Base-by-base conservation (phyloP, 1,140 invertebrate genomes). In the Melanaphis sacchari region DNA sequence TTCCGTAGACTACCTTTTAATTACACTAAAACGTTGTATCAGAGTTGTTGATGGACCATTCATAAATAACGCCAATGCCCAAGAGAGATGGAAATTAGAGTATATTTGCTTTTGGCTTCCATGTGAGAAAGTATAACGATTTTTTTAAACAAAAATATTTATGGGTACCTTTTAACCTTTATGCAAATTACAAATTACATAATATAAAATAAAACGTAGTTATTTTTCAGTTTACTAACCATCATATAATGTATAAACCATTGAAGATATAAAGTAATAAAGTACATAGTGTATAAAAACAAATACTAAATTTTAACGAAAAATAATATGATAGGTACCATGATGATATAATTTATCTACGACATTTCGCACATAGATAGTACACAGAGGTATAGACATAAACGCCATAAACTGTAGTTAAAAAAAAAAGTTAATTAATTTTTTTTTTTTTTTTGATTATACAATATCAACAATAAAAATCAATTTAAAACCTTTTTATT, bases 1-100 rank as follows among this genome's bases (percentile, higher is more conserved):
- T 85, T 85, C 81, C n/a, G 59, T 76, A 76, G 76, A 9, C 43
- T 54, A 52, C 31, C 31, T 93, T 93, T 93, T 93, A 93, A 93
- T 93, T 85, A 93, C 81, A 46, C 43, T 84, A 93, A 93, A 93
- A 93, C 81, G 91, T 54, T 52, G 38, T 82, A n/a, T 52, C 22
- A 6, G 76, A 22, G 21, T 46, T 11, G 24, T 91, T 41, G 66
- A 76, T 91, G 40, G 66, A 91, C 38, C 36, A n/a, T n/a, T n/a
- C n/a, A 41, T 84, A 31, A 76, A 76, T 76, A 76, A 87, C 46
- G 43, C n/a, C 21, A 52, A 31, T 5, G 41, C 31, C 8, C 9
- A 15, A 15, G 38, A 84, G 82, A 84, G 82, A 4, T 24, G 82
- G 9, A 40, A 24, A 84, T 38, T 26, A 41, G 82, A 84, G 38